phyloP scores from a whole-genome alignment of 2,888 invertebrate genomes.

The Diogma glabrata region DNA sequence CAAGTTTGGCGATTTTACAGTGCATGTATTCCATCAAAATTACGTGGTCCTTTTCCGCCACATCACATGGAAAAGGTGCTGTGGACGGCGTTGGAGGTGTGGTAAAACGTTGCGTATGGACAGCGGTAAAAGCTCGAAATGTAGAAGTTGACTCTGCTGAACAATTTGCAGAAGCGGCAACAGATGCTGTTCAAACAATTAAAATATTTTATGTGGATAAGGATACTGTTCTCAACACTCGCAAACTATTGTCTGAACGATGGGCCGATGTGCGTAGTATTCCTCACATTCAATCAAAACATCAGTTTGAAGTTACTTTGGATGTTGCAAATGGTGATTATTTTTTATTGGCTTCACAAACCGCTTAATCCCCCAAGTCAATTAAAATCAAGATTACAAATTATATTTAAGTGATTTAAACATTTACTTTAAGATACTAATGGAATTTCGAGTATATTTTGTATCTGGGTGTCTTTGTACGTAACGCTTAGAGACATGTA shows the following conservation, averaged over 20 bases:
- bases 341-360: too few relatives aligned
- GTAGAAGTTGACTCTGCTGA: not conserved
- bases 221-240: not conserved
- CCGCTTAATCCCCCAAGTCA: too few relatives aligned
- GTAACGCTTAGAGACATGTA: too few relatives aligned
- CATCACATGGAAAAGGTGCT: conserved; percentile 2
- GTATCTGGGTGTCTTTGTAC: too few relatives aligned
- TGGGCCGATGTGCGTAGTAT: not conserved
- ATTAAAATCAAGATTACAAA: too few relatives aligned
- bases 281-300: too few relatives aligned
- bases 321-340: too few relatives aligned
- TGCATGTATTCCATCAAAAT: not conserved
- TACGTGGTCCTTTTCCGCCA: not conserved
- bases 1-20: not conserved
- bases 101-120: not conserved
- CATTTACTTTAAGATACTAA: too few relatives aligned
- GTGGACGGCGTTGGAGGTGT: not conserved
- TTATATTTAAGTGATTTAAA: too few relatives aligned
- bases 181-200: not conserved
- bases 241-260: not conserved
- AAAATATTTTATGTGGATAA: not conserved
- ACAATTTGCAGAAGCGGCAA: not conserved
- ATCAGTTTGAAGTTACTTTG: too few relatives aligned
- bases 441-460: too few relatives aligned
- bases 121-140: not conserved